phyloP scores from a whole-genome alignment of 2,797 vertebrate genomes.

The Microctenopoma lineatum region DNA sequence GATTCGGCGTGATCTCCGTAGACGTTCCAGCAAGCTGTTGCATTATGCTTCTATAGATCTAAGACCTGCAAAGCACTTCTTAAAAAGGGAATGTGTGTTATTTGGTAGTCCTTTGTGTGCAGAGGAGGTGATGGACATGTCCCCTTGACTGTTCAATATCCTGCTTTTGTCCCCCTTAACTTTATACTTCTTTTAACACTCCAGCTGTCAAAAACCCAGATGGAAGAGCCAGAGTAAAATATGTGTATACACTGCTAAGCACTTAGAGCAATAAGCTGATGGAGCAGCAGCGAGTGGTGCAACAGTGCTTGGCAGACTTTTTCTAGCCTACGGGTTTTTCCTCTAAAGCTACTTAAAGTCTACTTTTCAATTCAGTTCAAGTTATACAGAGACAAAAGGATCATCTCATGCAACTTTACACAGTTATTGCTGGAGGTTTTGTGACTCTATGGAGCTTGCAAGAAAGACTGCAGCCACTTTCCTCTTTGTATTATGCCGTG shows the following conservation, averaged over 20 bases:
- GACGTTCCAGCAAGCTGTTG: conserved; percentile 17
- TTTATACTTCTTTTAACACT: not conserved
- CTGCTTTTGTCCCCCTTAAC: not conserved
- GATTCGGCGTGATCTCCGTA: conserved; percentile 31
- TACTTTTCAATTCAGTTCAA: too few relatives aligned
- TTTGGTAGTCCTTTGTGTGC: not conserved
- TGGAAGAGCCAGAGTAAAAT: not conserved
- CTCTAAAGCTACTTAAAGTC: not conserved
- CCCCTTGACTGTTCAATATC: not conserved
- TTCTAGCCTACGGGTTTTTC: not conserved
- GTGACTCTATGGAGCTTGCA: too few relatives aligned
- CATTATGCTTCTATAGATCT: conserved; percentile 18
- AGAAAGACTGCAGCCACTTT: too few relatives aligned
- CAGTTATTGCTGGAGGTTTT: too few relatives aligned
- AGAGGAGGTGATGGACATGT: not conserved
- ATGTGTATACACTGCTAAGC: not conserved
- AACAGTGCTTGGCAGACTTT: not conserved
- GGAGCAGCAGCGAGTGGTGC: not conserved
- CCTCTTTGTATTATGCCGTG: too few relatives aligned
- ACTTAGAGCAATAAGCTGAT: not conserved
- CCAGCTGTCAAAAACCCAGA: not conserved
- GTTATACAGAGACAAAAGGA: too few relatives aligned
- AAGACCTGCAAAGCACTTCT: conserved; percentile 4
- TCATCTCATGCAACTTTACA: too few relatives aligned
- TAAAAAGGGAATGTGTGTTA: not conserved